Evolutionary conservation across 2,113 vertebrate species (phyloP).

Genomic region (Amphilophus citrinellus): DNA sequence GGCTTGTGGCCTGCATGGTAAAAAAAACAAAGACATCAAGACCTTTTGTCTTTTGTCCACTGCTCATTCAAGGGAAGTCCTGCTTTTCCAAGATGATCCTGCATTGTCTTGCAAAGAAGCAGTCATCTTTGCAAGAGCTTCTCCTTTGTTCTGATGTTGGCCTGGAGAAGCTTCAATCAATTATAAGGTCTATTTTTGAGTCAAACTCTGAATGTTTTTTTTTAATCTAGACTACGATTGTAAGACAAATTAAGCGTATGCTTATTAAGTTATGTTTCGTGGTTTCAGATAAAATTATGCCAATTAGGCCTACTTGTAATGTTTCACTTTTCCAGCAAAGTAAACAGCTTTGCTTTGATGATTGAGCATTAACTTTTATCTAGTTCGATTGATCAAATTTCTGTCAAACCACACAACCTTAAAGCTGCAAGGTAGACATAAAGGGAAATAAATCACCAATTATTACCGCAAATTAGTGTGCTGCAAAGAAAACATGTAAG

Average conservation of each 20-base stretch:
- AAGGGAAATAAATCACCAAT: neutral
- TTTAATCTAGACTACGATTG: neutral
- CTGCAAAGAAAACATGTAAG: neutral
- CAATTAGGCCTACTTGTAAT: neutral
- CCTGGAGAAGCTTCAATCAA: constrained; percentile 27
- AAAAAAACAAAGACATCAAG: constrained; percentile 75
- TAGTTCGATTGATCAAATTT: neutral
- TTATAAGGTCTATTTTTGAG: constrained; percentile 3
- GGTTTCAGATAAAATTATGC: constrained; percentile 27
- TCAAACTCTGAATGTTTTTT: neutral
- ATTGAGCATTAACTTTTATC: neutral
- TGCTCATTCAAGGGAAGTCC: constrained; percentile 65
- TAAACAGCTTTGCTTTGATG: neutral
- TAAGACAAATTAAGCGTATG: neutral
- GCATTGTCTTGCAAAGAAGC: constrained; percentile 75
- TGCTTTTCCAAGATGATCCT: constrained; percentile 70
- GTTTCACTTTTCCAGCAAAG: neutral
- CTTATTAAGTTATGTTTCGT: constrained; percentile 2
- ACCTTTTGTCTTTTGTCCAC: constrained; percentile 72
- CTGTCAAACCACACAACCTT: neutral
- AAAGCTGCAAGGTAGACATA: neutral
- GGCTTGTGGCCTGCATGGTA: constrained; percentile 57
- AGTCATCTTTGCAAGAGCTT: constrained; percentile 50
- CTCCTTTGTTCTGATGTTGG: constrained; percentile 59
- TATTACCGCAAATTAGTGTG: neutral